Base-by-base conservation (phyloP, 2,888 invertebrate genomes). In the Tethea ocularis region DNA sequence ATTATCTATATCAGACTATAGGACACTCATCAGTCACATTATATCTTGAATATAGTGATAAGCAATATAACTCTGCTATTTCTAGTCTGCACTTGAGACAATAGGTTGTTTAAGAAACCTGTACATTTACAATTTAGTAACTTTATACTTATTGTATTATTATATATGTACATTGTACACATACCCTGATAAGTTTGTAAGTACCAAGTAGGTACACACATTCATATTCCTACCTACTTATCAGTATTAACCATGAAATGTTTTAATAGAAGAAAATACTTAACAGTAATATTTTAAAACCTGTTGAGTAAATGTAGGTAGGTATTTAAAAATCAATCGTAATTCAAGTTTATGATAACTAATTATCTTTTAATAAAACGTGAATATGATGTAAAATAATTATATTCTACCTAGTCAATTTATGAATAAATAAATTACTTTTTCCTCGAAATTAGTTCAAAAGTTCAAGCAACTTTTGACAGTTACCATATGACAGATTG, bases 1-100 rank as follows among this genome's bases (percentile, higher is more conserved):
- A 64, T 71, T 78, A 80, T 80, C 78, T 73, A 63, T 71, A 87
- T 87, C 87, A 80, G 64, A 70, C 64, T 71, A 65, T 77, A 76
- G 63, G 72, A 20, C 72, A 80, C 71, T 78, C 81, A 88, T 87
- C 87, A 87, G 71, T 86, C 85, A 84, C 74, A 59, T 75, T 85
- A 17, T 89, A 89, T 89, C 89, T 80, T 64, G 67, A 83, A 75
- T 68, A 70, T 65, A 58, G 64, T 76, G 84, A 83, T 82, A 84
- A 80, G 77, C 67, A 67, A 69, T 64, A 52, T 57, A 69, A 68
- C 67, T 62, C 52, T 53, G 64, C 66, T 56, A 55, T 59, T 65
- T 72, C 58, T 56, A 53, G 67, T 58, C 46, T 56, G 46, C 61
- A 61, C 53, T 61, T 54, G 61, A 64, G 64, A 67, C 59, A 67